Base-by-base conservation (phyloP, 2,888 invertebrate species). In the Torymus aiolomorphi region DNA sequence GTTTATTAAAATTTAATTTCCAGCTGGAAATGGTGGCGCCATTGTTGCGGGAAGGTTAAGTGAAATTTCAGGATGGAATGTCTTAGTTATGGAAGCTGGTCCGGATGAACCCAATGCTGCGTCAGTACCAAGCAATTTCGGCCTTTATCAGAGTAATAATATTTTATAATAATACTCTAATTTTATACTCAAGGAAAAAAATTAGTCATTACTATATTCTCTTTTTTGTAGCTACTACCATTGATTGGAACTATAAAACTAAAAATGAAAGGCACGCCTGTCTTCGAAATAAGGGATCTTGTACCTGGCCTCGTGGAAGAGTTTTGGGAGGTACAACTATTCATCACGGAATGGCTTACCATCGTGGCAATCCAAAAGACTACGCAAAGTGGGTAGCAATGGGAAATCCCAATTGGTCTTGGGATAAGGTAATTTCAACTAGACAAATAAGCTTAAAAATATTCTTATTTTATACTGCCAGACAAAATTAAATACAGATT, bases 301-400 rank as follows among this genome's bases (percentile, higher is more conserved):
- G 94, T 84, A 89, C 86, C 10, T 95, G 94, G 95, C 93, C 94
- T 0, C 92, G 95, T 71, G 95, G 94, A 0, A 95, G 94, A 88
- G 94, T 93, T 85, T 86, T 92, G 86, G 96, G 96, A 12, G 96
- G 96, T 0, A 93, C 93, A 84, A 93, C 93, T 63, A 93, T 94
- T 0, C 93, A 95, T 67, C 95, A 96, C 86, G 96, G 96, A 5
- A 96, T 96, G 96, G 95, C 95, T 92, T 96, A 96, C 89, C 94
- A 95, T 90, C 92, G 96, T 20, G 96, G 96, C 0, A 94, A 95
- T 85, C 92, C 93, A 0, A 92, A 91, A 0, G 96, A 96, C 90
- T 96, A 94, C 89, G 94, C 95, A 83, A 92, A 92, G 5, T 96
- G 96, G 96, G 94, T 92, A 3, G 91, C 91, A 10, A 92, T 93